A percentile compares a stretch with the other conserved stretches of the same genome.
Conservation (phyloP, 2,113 vertebrate species). For the Tor tambroides region DNA sequence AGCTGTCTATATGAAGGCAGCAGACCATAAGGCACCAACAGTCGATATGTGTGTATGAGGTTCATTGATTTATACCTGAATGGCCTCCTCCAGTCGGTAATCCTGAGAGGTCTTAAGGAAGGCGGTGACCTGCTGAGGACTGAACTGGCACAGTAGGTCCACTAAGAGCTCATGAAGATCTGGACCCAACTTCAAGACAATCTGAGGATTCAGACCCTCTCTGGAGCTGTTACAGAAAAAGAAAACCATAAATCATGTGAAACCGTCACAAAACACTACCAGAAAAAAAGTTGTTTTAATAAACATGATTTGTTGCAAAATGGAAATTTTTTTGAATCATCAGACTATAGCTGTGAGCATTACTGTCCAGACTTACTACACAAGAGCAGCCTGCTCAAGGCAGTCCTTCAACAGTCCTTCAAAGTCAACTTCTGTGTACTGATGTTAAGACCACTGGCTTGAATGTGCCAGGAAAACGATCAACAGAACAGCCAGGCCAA, state of each 20-base stretch:
- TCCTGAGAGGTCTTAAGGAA: slow-evolving; percentile 85
- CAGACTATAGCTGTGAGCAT: background rate
- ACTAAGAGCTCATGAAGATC: slow-evolving; percentile 85
- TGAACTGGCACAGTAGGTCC: slow-evolving; percentile 85
- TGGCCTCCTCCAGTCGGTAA: slow-evolving; percentile 90
- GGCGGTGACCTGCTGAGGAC: slow-evolving; percentile 78
- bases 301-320: background rate
- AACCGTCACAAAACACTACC: background rate
- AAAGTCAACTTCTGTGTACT: background rate
- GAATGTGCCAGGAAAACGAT: background rate
- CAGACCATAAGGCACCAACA: background rate
- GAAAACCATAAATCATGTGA: background rate
- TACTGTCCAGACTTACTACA: background rate
- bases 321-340: background rate
- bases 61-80: slow-evolving; percentile 76
- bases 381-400: slow-evolving; percentile 9
- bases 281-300: background rate
- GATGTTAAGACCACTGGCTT: background rate
- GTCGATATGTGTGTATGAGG: background rate
- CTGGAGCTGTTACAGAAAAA: slow-evolving; percentile 71
- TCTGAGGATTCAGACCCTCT: slow-evolving; percentile 78
- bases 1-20: background rate
- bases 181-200: slow-evolving; percentile 73
- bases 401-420: slow-evolving; percentile 21
- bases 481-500: background rate